phyloP scores from a whole-genome alignment of 2,888 invertebrate species.

The Scotopteryx bipunctaria region DNA sequence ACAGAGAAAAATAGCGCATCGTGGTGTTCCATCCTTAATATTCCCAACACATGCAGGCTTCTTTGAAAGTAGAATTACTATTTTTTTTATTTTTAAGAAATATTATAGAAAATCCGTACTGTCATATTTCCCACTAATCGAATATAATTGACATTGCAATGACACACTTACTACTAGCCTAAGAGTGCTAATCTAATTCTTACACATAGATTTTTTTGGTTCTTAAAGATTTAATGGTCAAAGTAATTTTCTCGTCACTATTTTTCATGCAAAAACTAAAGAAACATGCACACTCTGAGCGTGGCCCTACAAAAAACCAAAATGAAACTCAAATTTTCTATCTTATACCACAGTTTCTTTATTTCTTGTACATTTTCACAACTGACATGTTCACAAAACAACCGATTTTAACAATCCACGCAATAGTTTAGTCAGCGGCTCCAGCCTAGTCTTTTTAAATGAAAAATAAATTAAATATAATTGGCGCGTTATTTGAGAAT shows the following conservation, averaged over 20 bases:
- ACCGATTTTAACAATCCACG: slow-evolving; percentile 47
- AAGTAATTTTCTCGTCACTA: slow-evolving; percentile 46
- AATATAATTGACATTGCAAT: slow-evolving; percentile 83
- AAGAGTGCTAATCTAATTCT: slow-evolving; percentile 77
- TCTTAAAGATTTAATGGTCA: slow-evolving; percentile 60
- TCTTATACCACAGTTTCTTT: slow-evolving; percentile 71
- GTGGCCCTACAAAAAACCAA: slow-evolving; percentile 52
- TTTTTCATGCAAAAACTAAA: slow-evolving; percentile 59
- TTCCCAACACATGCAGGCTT: slow-evolving; percentile 50
- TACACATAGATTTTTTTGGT: slow-evolving; percentile 71
- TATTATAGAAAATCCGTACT: slow-evolving; percentile 75
- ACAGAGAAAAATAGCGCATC: slow-evolving; percentile 53
- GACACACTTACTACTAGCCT: slow-evolving; percentile 81
- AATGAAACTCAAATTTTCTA: slow-evolving; percentile 73
- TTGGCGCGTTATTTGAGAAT: slow-evolving; percentile 3
- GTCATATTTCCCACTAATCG: slow-evolving; percentile 75
- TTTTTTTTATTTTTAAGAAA: slow-evolving; percentile 56
- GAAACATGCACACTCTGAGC: slow-evolving; percentile 74
- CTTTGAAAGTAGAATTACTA: slow-evolving; percentile 46
- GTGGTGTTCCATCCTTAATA: slow-evolving; percentile 49
- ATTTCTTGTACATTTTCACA: slow-evolving; percentile 79
- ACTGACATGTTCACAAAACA: slow-evolving; percentile 68
- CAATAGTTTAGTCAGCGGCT: slow-evolving; percentile 12
- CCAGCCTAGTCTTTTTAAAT: slow-evolving; percentile 4
- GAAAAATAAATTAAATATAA: neutral